A percentile compares a stretch with the other conserved stretches of the same genome.
phyloP scores from a whole-genome alignment of 37 sponge, comb jelly and placozoan genomes.

The Hexactinellida sp. region DNA sequence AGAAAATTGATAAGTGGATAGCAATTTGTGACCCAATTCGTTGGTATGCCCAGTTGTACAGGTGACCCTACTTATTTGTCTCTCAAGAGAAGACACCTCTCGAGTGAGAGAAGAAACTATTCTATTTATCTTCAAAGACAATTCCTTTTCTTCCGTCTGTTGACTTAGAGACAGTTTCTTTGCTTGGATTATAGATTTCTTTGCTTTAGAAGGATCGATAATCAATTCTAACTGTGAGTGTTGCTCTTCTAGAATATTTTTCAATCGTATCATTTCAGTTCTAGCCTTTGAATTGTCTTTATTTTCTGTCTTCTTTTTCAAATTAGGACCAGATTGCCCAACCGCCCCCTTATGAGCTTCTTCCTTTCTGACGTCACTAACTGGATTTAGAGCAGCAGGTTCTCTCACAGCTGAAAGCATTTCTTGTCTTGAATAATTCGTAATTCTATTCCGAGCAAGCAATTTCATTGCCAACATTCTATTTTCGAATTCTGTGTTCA shows the following conservation, averaged over 20 bases:
- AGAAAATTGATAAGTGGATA: slow-evolving; percentile 13
- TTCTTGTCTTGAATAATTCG: neutral
- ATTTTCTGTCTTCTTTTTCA: neutral
- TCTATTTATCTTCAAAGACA: neutral
- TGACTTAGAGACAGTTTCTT: neutral
- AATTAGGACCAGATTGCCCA: neutral
- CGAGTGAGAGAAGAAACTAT: neutral
- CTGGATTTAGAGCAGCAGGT: neutral
- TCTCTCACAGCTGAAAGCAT: neutral
- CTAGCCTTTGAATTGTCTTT: neutral
- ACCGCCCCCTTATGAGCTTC: too few relatives aligned
- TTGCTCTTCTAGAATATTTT: slow-evolving; percentile 3
- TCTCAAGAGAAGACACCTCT: neutral
- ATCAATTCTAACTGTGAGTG: neutral
- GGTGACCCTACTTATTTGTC: neutral
- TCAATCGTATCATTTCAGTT: neutral
- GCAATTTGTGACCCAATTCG: neutral
- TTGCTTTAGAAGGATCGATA: neutral
- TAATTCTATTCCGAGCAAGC: neutral
- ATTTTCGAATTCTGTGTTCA: neutral
- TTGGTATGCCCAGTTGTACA: neutral
- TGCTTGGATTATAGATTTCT: neutral
- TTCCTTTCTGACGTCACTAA: neutral
- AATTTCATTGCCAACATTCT: neutral
- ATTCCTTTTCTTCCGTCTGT: neutral